Evolutionary conservation across 2,888 invertebrate genomes (phyloP), one percentile per base, ranked within the genome.

Genomic region (Lathronympha strigana): DNA sequence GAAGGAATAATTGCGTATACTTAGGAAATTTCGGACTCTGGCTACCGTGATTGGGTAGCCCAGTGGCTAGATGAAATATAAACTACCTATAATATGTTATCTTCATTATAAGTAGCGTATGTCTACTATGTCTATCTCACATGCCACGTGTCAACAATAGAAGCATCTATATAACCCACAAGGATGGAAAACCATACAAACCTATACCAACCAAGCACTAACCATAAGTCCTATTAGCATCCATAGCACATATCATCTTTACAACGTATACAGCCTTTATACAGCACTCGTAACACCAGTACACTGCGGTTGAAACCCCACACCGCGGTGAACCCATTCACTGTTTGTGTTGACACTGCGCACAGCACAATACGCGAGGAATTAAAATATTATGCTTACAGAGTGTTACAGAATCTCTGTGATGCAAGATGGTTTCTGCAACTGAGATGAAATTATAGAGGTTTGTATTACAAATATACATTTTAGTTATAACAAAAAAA

Each of bases 251-350:
- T 40, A 17, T 38, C 9, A 40, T 25, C 9, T 54, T 17, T 6
- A 17, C 2, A 15, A 31, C 1, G 21, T n/a, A 47, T 17, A 51
- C 13, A 51, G 31, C 11, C 31, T 6, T 25, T 5, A n/a, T 13
- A 43, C 55, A 43, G 55, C n/a, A 19, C 25, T 67, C 71, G 69
- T 74, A 71, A 73, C 67, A 76, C 71, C 75, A 73, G 73, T 75
- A 86, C 73, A 79, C 77, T 74, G 84, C 74, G 83, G 82, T 82
- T 81, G 83, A 82, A 83, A 84, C 84, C 73, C 76, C 6, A 86
- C 73, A 78, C 77, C 75, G 84, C 74, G 83, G 82, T 82, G 28
- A 61, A 70, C 74, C 72, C 71, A 76, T 68, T 73, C 66, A 60
- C 68, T 64, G 63, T 63, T 63, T 63, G 63, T 64, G 51, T 64